Percentiles rank a stretch among this genome's conserved stretches.
phyloP scores from a whole-genome alignment of 1,140 invertebrate species.

The Tetramorium simillimum region DNA sequence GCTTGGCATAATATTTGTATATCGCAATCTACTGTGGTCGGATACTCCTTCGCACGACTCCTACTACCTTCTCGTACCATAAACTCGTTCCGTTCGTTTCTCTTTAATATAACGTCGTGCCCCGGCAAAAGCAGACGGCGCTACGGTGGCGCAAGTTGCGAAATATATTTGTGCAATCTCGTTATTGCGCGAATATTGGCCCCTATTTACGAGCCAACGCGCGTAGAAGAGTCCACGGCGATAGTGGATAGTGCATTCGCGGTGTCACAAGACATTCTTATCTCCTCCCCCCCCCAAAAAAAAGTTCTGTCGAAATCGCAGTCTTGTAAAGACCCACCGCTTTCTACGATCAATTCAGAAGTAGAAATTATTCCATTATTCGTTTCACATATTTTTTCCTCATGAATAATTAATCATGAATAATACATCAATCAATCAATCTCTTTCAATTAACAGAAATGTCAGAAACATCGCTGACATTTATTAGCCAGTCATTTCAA shows the following conservation, averaged over 20 bases:
- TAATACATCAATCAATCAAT: conserved; percentile 6
- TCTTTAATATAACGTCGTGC: conserved; percentile 22
- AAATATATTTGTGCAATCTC: conserved; percentile 24
- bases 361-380: neutral
- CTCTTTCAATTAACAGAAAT: neutral
- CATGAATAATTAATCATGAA: neutral
- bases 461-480: neutral
- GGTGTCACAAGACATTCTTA: neutral
- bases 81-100: conserved; percentile 38
- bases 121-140: conserved; percentile 8
- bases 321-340: neutral
- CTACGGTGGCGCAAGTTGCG: neutral
- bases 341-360: neutral
- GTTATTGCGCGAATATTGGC: conserved; percentile 14
- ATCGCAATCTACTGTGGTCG: conserved; percentile 30
- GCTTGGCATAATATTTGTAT: conserved; percentile 48
- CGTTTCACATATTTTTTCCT: too few relatives aligned
- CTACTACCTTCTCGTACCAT: neutral
- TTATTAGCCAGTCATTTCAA: neutral
- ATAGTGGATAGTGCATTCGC: neutral
- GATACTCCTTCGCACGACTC: conserved; percentile 29
- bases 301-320: too few relatives aligned
- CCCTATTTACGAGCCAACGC: neutral
- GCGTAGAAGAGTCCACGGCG: neutral
- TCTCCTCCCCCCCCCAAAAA: too few relatives aligned